phyloP scores from a whole-genome alignment of 2,113 vertebrate species.

The Phaetusa simplex region DNA sequence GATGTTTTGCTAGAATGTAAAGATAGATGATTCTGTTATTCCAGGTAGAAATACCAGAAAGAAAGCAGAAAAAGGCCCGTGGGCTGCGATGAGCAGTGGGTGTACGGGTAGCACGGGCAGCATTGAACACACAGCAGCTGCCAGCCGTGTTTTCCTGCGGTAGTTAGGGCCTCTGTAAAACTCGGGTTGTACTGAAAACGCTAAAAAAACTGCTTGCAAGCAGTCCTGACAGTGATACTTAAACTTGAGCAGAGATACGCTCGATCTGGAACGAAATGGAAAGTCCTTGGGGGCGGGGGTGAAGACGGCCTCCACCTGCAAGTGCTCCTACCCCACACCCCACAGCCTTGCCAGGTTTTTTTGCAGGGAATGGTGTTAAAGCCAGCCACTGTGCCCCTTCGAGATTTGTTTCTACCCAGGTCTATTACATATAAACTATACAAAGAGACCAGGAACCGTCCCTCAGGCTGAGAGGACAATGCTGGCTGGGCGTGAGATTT shows the following conservation, averaged over 20 bases:
- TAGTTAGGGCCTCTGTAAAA: neutral
- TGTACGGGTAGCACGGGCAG: rapidly evolving
- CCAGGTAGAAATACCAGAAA: neutral
- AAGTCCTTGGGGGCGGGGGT: neutral
- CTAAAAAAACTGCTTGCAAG: neutral
- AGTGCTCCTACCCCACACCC: neutral
- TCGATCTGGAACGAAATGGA: neutral
- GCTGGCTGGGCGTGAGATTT: neutral
- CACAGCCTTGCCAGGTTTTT: neutral
- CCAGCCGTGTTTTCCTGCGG: rapidly evolving
- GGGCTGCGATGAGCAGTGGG: neutral
- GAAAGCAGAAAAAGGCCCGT: neutral
- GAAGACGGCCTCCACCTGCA: neutral
- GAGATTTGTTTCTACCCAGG: neutral
- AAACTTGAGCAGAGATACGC: neutral
- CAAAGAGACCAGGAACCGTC: neutral
- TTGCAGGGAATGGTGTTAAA: neutral
- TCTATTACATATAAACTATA: neutral
- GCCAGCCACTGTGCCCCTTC: neutral
- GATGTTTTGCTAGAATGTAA: neutral
- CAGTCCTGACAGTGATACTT: neutral
- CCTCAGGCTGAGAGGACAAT: neutral
- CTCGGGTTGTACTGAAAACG: neutral
- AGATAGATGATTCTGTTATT: neutral
- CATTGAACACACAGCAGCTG: neutral